Base-by-base conservation (phyloP, 2,888 invertebrate species). In the Hirtodrosophila alboralis region DNA sequence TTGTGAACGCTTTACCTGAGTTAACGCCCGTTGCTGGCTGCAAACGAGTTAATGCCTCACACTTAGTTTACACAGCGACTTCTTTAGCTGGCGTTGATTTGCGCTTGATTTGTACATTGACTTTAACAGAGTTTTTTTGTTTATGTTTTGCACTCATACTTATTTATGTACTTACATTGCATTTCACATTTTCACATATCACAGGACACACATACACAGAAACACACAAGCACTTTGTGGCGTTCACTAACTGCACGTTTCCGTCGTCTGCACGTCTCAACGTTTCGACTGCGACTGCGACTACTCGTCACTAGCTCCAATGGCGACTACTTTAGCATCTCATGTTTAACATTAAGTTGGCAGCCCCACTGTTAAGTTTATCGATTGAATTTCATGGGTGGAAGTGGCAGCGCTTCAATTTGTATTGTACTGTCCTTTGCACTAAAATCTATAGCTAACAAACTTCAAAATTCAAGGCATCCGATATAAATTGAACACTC, bases 311-410 rank as follows among this genome's bases (percentile, higher is more conserved):
- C 21, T 43, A 38, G 31, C 33, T 21, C 37, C 26, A 52, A 23
- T 48, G 47, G 28, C 74, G 49, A 68, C 31, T 59, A 38, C 31
- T 45, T 61, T 52, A 45, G 43, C 67, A 34, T 40, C 9, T 23
- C 27, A 37, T 37, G 12, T 9, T 43, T 28, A 40, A 26, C 59
- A 41, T 27, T 34, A 57, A 54, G 83, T 75, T 60, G 77, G 60
- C 85, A 77, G 78, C n/a, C 41, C 43, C 65, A 12, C 75, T 77
- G 85, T 74, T 81, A 77, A 40, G 73, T 62, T 75, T 85, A 79
- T 79, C 86, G 78, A 79, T 79, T 85, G 40, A 61, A 56, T 52
- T 52, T 49, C 6, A 31, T 38, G 45, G 26, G 16, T 34, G 47
- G 18, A 47, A 52, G 10, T 34, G 14, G 14, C 34, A 64, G 28